phyloP scores from a whole-genome alignment of 2,797 vertebrate species.

The Botia almorhae region DNA sequence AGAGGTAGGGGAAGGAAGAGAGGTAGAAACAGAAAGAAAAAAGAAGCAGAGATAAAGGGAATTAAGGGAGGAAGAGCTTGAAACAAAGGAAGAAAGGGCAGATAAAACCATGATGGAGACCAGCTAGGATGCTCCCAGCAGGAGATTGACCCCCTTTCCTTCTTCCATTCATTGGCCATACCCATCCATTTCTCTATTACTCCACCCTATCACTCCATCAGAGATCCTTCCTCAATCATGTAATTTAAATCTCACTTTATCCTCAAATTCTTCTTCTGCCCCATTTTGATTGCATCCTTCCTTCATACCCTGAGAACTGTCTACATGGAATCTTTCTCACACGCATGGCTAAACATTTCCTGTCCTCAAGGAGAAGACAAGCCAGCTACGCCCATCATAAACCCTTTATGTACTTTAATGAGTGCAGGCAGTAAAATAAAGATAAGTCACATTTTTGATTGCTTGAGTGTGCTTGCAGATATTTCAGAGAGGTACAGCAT shows the following conservation, averaged over 20 bases:
- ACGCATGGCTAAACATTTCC: conserved; percentile 8
- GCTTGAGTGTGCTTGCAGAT: not conserved
- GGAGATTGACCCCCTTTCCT: conserved; percentile 54
- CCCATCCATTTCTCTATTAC: conserved; percentile 59
- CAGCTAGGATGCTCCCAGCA: conserved; percentile 53
- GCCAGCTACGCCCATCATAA: conserved; percentile 32
- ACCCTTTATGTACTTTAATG: conserved; percentile 13
- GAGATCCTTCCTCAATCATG: conserved; percentile 52
- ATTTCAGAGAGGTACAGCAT: not conserved
- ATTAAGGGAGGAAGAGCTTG: conserved; percentile 60
- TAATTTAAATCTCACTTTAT: conserved; percentile 35
- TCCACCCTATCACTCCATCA: conserved; percentile 52
- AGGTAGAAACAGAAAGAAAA: conserved; percentile 36
- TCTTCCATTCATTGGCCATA: conserved; percentile 57
- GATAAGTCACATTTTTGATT: conserved; percentile 1
- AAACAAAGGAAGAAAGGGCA: conserved; percentile 63
- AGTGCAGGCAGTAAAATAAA: not conserved
- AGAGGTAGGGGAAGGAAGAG: conserved; percentile 40
- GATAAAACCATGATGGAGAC: conserved; percentile 53
- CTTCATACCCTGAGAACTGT: too few species aligned
- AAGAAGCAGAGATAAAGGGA: conserved; percentile 51
- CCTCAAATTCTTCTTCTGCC: conserved; percentile 20
- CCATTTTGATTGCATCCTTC: conserved; percentile 4
- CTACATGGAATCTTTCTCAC: not conserved
- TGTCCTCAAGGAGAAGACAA: conserved; percentile 17